Percentiles rank a stretch among this genome's conserved stretches.
phyloP scores from a whole-genome alignment of 2,113 vertebrate species.

The cattle (Bos taurus) region DNA sequence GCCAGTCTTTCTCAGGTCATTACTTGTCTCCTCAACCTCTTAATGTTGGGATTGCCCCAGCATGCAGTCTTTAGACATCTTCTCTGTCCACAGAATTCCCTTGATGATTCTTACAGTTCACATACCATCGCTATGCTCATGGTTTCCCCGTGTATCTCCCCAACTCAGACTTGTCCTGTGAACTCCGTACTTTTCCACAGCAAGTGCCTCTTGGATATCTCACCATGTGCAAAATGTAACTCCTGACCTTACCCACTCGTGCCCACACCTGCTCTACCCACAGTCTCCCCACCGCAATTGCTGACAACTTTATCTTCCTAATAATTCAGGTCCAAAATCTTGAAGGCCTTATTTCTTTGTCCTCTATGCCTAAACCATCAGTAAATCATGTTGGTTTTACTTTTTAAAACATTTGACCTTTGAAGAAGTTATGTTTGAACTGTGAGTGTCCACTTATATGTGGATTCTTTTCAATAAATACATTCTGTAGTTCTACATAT shows the following conservation, averaged over 20 bases:
- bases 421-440: not conserved
- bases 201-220: not conserved
- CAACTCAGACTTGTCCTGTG: not conserved
- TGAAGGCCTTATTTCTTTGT: not conserved
- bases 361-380: not conserved
- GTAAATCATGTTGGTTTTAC: not conserved
- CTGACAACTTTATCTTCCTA: not conserved
- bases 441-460: not conserved
- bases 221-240: not conserved
- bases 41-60: not conserved
- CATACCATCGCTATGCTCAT: not conserved
- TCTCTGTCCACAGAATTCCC: not conserved
- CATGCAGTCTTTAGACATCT: not conserved
- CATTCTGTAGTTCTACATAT: not conserved
- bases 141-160: not conserved
- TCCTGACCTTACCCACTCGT: accelerated
- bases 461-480: not conserved
- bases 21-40: not conserved
- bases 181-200: not conserved
- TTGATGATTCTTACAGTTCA: not conserved
- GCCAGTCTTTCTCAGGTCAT: not conserved
- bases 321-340: not conserved
- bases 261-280: not conserved
- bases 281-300: not conserved
- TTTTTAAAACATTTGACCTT: not conserved